Conservation (phyloP, 2,888 invertebrate genomes). For the Leucozona laternaria region DNA sequence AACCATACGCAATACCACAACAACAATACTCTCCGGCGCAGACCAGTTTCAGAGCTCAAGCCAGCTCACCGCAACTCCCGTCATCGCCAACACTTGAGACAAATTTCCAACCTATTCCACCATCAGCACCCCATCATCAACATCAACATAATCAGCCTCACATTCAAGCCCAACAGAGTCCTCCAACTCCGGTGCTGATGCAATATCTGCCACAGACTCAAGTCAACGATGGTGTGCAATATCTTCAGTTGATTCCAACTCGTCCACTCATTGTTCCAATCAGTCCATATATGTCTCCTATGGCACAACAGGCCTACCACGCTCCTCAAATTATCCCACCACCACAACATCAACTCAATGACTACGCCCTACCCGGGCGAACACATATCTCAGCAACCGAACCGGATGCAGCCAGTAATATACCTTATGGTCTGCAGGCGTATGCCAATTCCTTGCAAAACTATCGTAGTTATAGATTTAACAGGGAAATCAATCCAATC, state of each 20-base stretch:
- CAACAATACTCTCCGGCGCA: slow-evolving; percentile 54
- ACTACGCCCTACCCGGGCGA: slow-evolving; percentile 51
- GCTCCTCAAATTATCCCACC: slow-evolving; percentile 35
- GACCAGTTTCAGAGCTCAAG: slow-evolving; percentile 78
- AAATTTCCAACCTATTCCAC: slow-evolving; percentile 81
- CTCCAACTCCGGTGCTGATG: slow-evolving; percentile 81
- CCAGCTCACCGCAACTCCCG: slow-evolving; percentile 77
- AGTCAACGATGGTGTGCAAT: slow-evolving; percentile 81
- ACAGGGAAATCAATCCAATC: slow-evolving; percentile 81
- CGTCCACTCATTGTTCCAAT: slow-evolving; percentile 83
- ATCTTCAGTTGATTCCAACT: slow-evolving; percentile 82
- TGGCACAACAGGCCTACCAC: slow-evolving; percentile 66
- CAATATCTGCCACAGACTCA: slow-evolving; percentile 81
- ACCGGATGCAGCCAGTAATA: slow-evolving; percentile 73
- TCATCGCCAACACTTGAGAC: slow-evolving; percentile 81
- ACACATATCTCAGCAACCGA: slow-evolving; percentile 54
- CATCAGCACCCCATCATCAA: slow-evolving; percentile 48
- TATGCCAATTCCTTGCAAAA: slow-evolving; percentile 77
- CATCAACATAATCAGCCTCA: slow-evolving; percentile 40
- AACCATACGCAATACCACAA: neutral
- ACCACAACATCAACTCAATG: slow-evolving; percentile 20
- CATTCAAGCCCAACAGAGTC: slow-evolving; percentile 46
- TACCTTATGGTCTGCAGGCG: slow-evolving; percentile 79
- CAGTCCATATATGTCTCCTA: slow-evolving; percentile 78
- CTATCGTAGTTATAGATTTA: slow-evolving; percentile 80